Conservation (phyloP, 2,113 vertebrate species). For the Neolamprologus fasciatus region DNA sequence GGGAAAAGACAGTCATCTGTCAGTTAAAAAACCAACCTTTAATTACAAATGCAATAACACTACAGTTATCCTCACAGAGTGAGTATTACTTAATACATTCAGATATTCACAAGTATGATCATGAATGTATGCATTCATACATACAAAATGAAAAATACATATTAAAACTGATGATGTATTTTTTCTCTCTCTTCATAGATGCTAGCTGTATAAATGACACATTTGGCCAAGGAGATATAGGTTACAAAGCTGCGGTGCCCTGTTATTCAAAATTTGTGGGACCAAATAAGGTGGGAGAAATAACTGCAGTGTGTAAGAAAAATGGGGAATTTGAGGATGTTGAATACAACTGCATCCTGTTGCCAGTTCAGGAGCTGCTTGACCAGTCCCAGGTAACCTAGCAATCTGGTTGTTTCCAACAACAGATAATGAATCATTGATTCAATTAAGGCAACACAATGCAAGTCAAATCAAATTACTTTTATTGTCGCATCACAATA, state of each 20-base stretch:
- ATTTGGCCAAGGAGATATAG: not conserved
- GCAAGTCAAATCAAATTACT: not conserved
- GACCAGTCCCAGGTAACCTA: constrained; percentile 4
- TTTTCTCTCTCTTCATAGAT: rapidly evolving
- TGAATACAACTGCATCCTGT: not conserved
- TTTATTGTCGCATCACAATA: not conserved
- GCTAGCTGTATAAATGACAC: rapidly evolving
- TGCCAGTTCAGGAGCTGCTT: not conserved
- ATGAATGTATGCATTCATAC: not conserved
- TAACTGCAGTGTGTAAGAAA: not conserved
- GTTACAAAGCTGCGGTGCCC: rapidly evolving
- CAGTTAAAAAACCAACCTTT: rapidly evolving
- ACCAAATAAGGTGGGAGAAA: not conserved
- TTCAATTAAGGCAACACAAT: not conserved
- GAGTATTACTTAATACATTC: not conserved
- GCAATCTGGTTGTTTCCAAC: not conserved
- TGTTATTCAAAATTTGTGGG: not conserved
- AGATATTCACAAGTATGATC: not conserved
- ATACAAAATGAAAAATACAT: not conserved
- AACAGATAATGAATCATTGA: not conserved
- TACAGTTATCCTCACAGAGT: not conserved
- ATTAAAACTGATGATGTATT: not conserved
- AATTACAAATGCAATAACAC: not conserved
- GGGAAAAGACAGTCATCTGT: rapidly evolving
- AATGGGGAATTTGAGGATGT: not conserved